Evolutionary conservation across 2,797 vertebrate species (phyloP).

Genomic region (Denticeps clupeoides): DNA sequence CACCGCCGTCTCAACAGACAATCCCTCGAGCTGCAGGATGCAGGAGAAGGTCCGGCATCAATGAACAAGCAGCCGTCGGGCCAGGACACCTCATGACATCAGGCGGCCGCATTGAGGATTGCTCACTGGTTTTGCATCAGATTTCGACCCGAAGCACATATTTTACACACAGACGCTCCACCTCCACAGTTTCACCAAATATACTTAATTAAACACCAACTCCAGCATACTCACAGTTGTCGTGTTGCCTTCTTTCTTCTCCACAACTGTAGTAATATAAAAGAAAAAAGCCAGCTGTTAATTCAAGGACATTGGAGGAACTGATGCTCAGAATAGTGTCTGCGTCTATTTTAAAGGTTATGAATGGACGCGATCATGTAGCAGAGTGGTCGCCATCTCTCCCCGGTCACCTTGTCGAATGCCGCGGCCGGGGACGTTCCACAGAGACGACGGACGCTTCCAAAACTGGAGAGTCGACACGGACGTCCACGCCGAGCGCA

Average conservation of each 20-base stretch:
- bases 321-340: too few species aligned
- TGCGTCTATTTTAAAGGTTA: too few species aligned
- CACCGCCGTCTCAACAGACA: conserved; percentile 39
- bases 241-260: conserved; percentile 46
- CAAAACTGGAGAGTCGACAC: conserved; percentile 29
- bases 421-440: conserved; percentile 20
- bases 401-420: conserved; percentile 4
- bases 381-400: too few species aligned
- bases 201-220: background rate
- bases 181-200: background rate
- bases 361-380: too few species aligned
- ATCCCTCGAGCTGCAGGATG: conserved; percentile 72
- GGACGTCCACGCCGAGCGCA: conserved; percentile 36
- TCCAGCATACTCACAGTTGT: conserved; percentile 39
- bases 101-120: too few species aligned
- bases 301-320: background rate
- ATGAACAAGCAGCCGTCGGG: background rate
- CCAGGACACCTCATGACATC: background rate
- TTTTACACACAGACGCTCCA: background rate
- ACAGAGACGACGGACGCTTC: conserved; percentile 12
- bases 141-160: too few species aligned
- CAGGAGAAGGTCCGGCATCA: background rate
- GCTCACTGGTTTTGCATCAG: background rate
- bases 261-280: conserved; percentile 47
- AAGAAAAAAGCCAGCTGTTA: background rate